A percentile compares a stretch with the other conserved stretches of the same genome.
Conservation (phyloP, 2,888 invertebrate genomes). For the Drosophila bunnanda region DNA sequence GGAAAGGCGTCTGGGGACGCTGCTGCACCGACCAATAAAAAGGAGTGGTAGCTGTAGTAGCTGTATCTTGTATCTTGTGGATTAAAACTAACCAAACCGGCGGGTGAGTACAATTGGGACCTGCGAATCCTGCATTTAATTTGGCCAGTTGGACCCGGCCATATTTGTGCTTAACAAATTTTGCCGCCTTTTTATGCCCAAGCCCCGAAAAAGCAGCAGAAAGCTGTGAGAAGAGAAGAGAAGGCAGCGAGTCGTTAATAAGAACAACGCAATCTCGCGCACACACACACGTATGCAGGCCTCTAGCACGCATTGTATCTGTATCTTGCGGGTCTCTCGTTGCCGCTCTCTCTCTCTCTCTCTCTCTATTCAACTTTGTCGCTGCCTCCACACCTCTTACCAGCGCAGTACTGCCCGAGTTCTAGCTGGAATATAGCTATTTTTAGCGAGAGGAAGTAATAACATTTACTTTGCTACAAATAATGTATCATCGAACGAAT, state of each 20-base stretch:
- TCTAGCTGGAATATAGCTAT: background rate
- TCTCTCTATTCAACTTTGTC: conserved; percentile 13
- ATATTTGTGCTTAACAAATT: conserved; percentile 54
- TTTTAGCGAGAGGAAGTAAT: background rate
- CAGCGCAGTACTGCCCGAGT: conserved; percentile 4
- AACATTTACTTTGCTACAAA: background rate
- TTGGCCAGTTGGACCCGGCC: conserved; percentile 35
- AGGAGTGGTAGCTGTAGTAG: conserved; percentile 66
- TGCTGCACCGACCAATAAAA: conserved; percentile 64
- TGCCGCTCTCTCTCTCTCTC: conserved; percentile 34
- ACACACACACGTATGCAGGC: conserved; percentile 36
- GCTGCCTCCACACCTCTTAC: conserved; percentile 42
- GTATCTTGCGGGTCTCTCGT: conserved; percentile 52
- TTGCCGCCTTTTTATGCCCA: conserved; percentile 75
- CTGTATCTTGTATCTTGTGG: conserved; percentile 34
- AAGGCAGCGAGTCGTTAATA: conserved; percentile 58
- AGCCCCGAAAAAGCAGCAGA: conserved; percentile 58
- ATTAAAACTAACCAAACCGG: conserved; percentile 35
- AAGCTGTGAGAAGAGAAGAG: conserved; percentile 41
- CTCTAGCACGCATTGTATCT: conserved; percentile 41
- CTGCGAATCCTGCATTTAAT: conserved; percentile 7
- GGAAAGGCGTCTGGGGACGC: conserved; percentile 42
- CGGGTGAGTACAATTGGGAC: conserved; percentile 29
- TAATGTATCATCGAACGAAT: background rate
- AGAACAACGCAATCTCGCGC: conserved; percentile 72